Percentiles rank a stretch among this genome's conserved stretches.
Evolutionary conservation across 2,113 vertebrate genomes (phyloP).

Genomic region (Gorsachius goisagi): DNA sequence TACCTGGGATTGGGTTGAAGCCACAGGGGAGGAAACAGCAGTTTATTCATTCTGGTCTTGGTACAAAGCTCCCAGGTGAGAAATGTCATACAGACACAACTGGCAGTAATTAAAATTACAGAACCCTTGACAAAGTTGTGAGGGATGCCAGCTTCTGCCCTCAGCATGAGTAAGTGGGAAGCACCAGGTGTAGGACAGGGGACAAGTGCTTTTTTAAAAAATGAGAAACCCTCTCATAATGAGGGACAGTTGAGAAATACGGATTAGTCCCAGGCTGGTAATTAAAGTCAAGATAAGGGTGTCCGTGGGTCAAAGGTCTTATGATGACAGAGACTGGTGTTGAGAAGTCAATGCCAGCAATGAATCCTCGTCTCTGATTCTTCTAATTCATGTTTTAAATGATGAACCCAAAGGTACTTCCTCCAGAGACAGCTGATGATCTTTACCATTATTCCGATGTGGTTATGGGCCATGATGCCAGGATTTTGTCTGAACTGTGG

Average conservation of each 20-base stretch:
- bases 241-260: conserved; percentile 49
- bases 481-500: background rate
- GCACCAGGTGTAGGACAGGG: conserved; percentile 59
- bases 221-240: conserved; percentile 65
- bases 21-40: background rate
- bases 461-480: background rate
- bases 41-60: background rate
- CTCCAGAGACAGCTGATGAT: conserved; percentile 60
- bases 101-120: background rate
- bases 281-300: conserved; percentile 64
- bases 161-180: conserved; percentile 54
- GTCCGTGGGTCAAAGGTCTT: conserved; percentile 68
- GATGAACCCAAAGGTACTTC: conserved; percentile 46
- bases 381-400: conserved; percentile 51
- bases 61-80: conserved; percentile 1
- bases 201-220: conserved; percentile 53
- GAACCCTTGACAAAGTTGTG: conserved; percentile 21
- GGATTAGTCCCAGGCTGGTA: conserved; percentile 63
- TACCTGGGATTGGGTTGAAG: background rate
- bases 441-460: conserved; percentile 4
- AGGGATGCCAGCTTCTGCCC: conserved; percentile 25
- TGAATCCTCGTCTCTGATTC: conserved; percentile 6
- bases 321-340: background rate
- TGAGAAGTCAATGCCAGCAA: background rate
- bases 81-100: background rate